phyloP scores from a whole-genome alignment of 2,888 invertebrate species.

The Morpho deidamia region DNA sequence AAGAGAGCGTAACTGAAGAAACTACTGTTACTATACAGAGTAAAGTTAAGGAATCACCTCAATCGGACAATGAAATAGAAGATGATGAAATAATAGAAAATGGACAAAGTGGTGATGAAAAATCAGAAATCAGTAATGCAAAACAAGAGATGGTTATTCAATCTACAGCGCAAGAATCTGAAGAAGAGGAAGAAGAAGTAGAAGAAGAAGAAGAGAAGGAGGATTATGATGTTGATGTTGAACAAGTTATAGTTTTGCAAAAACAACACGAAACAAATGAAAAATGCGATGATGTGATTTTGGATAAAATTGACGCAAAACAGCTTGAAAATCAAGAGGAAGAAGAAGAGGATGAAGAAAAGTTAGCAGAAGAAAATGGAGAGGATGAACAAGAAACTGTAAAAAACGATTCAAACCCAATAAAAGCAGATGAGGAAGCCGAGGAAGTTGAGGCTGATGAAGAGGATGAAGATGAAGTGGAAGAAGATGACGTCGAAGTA shows the following conservation, averaged over 20 bases:
- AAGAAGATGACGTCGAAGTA: slow-evolving; percentile 35
- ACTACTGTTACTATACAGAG: not conserved
- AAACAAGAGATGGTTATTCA: slow-evolving; percentile 55
- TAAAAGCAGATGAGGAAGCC: slow-evolving; percentile 26
- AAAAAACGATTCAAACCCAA: slow-evolving; percentile 3
- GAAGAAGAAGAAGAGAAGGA: slow-evolving; percentile 38
- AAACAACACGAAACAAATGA: slow-evolving; percentile 19
- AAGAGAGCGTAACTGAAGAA: slow-evolving; percentile 23
- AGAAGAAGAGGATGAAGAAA: slow-evolving; percentile 26
- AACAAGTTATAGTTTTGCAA: slow-evolving; percentile 25
- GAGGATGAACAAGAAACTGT: slow-evolving; percentile 24
- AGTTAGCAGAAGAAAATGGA: slow-evolving; percentile 25
- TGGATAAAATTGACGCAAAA: slow-evolving; percentile 15
- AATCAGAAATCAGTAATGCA: slow-evolving; percentile 48
- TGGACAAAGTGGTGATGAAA: slow-evolving; percentile 51
- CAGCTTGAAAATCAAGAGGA: slow-evolving; percentile 21
- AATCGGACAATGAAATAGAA: slow-evolving; percentile 29
- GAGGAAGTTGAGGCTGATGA: slow-evolving; percentile 22
- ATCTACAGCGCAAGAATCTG: slow-evolving; percentile 31
- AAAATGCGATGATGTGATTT: slow-evolving; percentile 13
- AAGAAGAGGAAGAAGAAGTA: slow-evolving; percentile 34
- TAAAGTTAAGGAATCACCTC: not conserved
- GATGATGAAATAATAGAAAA: slow-evolving; percentile 32
- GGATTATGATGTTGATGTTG: slow-evolving; percentile 33
- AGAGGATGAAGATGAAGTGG: slow-evolving; percentile 33